Evolutionary conservation across 2,113 vertebrate genomes (phyloP).

Genomic region (Etheostoma cragini): DNA sequence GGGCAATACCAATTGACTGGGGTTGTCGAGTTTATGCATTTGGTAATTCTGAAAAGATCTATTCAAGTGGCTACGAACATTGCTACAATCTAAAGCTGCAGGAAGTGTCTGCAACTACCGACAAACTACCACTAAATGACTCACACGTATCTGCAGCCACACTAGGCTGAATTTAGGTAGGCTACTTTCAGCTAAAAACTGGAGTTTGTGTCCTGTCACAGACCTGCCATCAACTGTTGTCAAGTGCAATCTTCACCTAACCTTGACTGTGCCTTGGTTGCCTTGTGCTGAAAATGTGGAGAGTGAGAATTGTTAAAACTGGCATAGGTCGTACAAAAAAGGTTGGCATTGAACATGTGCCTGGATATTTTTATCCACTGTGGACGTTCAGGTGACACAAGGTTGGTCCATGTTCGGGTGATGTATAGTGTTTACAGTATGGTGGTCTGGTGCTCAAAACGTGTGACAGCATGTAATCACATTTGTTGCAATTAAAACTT

Average conservation of each 20-base stretch:
- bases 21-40: neutral
- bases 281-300: neutral
- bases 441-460: neutral
- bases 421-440: neutral
- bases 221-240: neutral
- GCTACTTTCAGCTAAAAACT: neutral
- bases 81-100: neutral
- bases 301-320: neutral
- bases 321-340: neutral
- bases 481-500: neutral
- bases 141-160: neutral
- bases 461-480: neutral
- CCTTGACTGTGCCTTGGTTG: neutral
- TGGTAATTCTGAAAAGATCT: conserved; percentile 7
- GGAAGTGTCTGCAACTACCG: neutral
- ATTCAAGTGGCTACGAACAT: neutral
- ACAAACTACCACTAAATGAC: neutral
- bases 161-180: neutral
- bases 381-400: neutral
- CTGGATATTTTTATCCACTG: neutral
- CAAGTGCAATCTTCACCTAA: neutral
- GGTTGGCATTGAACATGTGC: neutral
- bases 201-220: neutral
- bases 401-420: neutral
- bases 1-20: neutral